A percentile compares a stretch with the other conserved stretches of the same genome.
These are phyloP conservation scores for Cynaeus angustus DNA, from an alignment of 2,888 invertebrate species.

Conservation along the genomic window DNA sequence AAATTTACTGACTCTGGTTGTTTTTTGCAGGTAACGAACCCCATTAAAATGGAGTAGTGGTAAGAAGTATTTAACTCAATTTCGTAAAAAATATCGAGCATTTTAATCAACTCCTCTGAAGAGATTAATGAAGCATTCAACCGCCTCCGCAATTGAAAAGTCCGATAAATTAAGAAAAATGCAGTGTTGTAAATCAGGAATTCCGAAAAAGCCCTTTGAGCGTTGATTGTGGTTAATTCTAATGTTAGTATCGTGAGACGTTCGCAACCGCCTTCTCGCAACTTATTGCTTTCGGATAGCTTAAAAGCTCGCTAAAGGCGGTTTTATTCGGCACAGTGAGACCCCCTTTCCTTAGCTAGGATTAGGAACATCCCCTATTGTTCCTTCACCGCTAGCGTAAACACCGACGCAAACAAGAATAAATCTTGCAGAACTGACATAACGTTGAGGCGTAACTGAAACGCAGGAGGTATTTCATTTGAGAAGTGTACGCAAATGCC, in stretches of 20 bases:
- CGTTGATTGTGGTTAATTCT: conserved; percentile 25
- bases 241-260: conserved; percentile 26
- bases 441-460: conserved; percentile 47
- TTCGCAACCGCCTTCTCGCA: conserved; percentile 16
- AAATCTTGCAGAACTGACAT: conserved; percentile 47
- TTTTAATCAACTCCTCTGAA: too few species aligned
- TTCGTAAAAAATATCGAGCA: too few species aligned
- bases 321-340: conserved; percentile 32
- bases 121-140: too few species aligned
- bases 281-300: conserved; percentile 42
- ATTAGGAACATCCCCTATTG: conserved; percentile 46
- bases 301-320: conserved; percentile 26
- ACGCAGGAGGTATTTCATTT: conserved; percentile 51
- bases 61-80: too few species aligned
- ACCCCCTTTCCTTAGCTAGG: conserved; percentile 24
- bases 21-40: too few species aligned
- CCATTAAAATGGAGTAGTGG: too few species aligned
- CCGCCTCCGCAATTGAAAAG: conserved; percentile 1
- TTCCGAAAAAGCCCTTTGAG: not conserved
- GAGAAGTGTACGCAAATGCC: conserved; percentile 47
- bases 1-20: too few species aligned
- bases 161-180: not conserved
- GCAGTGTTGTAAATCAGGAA: not conserved
- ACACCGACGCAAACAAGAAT: conserved; percentile 50
- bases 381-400: conserved; percentile 46